Evolutionary conservation across 2,888 invertebrate genomes (phyloP).

Genomic region (Cecidostiba fungosa): DNA sequence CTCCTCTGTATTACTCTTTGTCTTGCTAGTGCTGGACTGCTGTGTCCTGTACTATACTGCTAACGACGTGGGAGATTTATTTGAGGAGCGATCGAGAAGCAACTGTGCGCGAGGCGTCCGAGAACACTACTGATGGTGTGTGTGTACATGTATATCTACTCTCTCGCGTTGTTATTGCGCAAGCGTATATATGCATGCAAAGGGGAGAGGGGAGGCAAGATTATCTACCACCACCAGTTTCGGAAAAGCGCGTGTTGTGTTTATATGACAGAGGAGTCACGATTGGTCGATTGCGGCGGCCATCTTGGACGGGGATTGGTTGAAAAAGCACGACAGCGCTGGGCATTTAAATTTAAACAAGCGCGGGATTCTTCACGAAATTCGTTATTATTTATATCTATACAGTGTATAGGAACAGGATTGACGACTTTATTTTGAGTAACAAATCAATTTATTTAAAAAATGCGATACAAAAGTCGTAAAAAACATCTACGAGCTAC

Average conservation of each 20-base stretch:
- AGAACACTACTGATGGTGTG: neutral
- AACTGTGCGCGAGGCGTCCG: neutral
- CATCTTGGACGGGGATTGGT: neutral
- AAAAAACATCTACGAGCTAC: slow-evolving; percentile 54
- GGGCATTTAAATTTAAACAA: slow-evolving; percentile 53
- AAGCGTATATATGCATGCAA: neutral
- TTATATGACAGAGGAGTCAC: neutral
- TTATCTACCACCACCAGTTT: neutral
- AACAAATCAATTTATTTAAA: slow-evolving; percentile 65
- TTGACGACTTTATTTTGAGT: slow-evolving; percentile 18
- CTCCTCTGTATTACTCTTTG: neutral
- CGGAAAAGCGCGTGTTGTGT: slow-evolving; percentile 48
- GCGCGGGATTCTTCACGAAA: neutral
- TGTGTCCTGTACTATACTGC: too few species aligned
- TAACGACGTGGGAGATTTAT: neutral
- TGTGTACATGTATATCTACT: neutral
- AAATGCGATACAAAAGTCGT: slow-evolving; percentile 62
- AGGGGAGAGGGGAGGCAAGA: neutral
- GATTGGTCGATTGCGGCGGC: slow-evolving; percentile 32
- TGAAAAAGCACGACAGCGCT: neutral
- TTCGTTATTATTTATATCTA: neutral
- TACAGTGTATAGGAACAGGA: neutral
- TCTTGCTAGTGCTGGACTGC: neutral
- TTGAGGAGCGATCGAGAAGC: neutral
- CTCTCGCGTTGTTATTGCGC: slow-evolving; percentile 19